Evolutionary conservation across 1,140 invertebrate species (phyloP), one percentile per base, ranked within the genome.

Genomic region (Planococcus citri): DNA sequence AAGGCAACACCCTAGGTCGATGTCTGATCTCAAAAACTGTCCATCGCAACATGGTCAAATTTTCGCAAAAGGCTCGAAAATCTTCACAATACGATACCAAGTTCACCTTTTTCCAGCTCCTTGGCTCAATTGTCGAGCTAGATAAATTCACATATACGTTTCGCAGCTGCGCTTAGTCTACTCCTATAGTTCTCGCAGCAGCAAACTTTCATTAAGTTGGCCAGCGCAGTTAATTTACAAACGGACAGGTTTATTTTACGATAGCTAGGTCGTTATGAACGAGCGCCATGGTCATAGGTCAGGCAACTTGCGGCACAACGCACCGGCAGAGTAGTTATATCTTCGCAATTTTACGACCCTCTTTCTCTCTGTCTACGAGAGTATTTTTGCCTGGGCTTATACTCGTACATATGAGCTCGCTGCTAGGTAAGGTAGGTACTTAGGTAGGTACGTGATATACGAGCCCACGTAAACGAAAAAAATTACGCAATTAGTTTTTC

Each of bases 401-500:
- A n/a, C n/a, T n/a, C n/a, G n/a, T n/a, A n/a, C n/a, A n/a, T n/a
- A n/a, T n/a, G n/a, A n/a, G n/a, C n/a, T n/a, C n/a, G n/a, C n/a
- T n/a, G n/a, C n/a, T n/a, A n/a, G n/a, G n/a, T n/a, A n/a, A n/a
- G n/a, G n/a, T n/a, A n/a, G n/a, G n/a, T n/a, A n/a, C n/a, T n/a
- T n/a, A n/a, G n/a, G n/a, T n/a, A n/a, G n/a, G n/a, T 51, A 51
- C 41, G 17, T 51, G 41, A 51, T 9, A 51, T 51, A 51, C 41
- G 41, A 51, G 41, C n/a, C 6, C 6, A 51, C 41, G 17, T 51
- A 51, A 51, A 51, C 3, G 41, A 20, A 51, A 51, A 51, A 51
- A 51, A 51, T 51, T 51, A 51, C 41, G 41, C 41, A 51, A 51
- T 51, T 51, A 51, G n/a, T 51, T 51, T n/a, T 51, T n/a, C 17